Conservation (phyloP, 2,888 invertebrate genomes). For the Drosophila koepferae region DNA sequence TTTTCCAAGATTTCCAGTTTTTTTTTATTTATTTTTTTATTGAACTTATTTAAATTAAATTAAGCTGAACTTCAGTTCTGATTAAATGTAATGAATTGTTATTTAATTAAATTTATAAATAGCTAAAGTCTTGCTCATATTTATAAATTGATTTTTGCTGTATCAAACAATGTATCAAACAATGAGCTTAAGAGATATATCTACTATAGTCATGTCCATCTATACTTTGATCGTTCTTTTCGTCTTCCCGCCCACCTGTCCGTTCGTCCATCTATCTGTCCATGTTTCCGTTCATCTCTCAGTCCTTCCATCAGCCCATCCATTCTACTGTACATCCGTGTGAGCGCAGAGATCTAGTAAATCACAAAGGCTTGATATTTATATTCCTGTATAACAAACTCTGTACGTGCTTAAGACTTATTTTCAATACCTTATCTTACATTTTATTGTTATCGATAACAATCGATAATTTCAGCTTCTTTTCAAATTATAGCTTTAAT, state of each 20-base stretch:
- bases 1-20: slow-evolving; percentile 20
- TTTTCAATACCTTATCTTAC: neutral
- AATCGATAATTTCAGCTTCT: neutral
- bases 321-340: neutral
- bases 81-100: neutral
- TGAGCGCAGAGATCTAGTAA: neutral
- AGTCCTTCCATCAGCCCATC: neutral
- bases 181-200: too few species aligned
- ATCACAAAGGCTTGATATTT: neutral
- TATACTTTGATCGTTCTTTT: neutral
- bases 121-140: neutral
- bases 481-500: too few species aligned
- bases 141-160: neutral
- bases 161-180: too few species aligned
- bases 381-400: neutral
- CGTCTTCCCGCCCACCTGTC: neutral
- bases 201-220: neutral
- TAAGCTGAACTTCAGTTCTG: neutral
- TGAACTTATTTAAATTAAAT: neutral
- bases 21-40: slow-evolving; percentile 6
- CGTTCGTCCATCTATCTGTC: neutral
- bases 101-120: neutral
- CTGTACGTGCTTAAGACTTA: neutral
- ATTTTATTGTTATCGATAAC: neutral
- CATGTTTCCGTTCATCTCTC: neutral